A percentile compares a stretch with the other conserved stretches of the same genome.
phyloP scores from a whole-genome alignment of 23 tunicate species.

The Phallusia fumigata region DNA sequence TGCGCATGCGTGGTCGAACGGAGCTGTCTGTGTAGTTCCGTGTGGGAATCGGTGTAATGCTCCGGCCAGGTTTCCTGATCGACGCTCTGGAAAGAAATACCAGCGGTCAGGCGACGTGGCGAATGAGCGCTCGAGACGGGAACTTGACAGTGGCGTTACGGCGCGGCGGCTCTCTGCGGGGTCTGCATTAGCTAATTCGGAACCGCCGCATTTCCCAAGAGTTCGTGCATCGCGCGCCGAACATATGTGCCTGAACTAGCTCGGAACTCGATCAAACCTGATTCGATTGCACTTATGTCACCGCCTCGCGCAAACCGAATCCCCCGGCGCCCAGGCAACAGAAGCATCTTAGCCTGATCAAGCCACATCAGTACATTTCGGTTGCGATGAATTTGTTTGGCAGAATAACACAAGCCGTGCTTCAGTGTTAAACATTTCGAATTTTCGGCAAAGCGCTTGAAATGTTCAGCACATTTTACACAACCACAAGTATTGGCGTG shows the following conservation, averaged over 20 bases:
- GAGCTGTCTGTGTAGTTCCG: conserved; percentile 38
- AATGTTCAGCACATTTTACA: too few species aligned
- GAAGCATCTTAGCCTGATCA: not conserved
- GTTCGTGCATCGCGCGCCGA: not conserved
- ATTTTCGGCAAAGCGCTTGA: too few species aligned
- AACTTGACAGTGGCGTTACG: not conserved
- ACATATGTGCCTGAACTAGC: not conserved
- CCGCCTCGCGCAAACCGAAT: not conserved
- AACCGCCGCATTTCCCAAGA: not conserved
- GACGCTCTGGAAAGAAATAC: not conserved
- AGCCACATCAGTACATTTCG: not conserved
- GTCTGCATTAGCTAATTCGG: not conserved
- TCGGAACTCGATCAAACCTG: conserved; percentile 8
- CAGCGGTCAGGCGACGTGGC: not conserved
- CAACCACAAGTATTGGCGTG: too few species aligned
- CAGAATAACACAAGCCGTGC: not conserved
- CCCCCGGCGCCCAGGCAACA: not conserved
- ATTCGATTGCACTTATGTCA: not conserved
- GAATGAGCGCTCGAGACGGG: not conserved
- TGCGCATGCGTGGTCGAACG: conserved; percentile 51
- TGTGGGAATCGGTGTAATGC: conserved; percentile 71
- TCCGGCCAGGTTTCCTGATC: conserved; percentile 33
- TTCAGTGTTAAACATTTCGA: too few species aligned
- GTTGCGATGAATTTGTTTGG: not conserved
- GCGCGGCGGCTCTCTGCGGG: not conserved